Evolutionary conservation across 2,888 invertebrate species (phyloP), one percentile per base, ranked within the genome.

Genomic region (Julus scandinavius): DNA sequence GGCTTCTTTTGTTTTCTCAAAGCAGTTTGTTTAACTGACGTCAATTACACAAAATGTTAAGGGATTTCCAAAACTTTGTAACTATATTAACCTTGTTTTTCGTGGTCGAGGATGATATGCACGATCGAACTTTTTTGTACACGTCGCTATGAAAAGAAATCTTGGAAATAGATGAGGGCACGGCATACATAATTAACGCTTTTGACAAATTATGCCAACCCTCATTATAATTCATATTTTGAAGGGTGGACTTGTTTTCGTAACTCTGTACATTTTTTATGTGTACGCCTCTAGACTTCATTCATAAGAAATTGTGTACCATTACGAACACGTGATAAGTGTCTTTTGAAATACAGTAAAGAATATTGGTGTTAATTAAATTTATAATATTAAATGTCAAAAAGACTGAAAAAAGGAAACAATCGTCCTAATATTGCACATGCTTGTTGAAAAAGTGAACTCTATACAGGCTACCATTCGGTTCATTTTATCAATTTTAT

Each of bases 1-100:
- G 58, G 58, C 58, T n/a, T 63, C n/a, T 63, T 63, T 63, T 63
- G 58, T 63, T 63, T n/a, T 63, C 58, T n/a, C n/a, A 63, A n/a
- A 63, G 54, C 45, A 45, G 0, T 45, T 54, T 54, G 54, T 3
- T 13, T 15, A 13, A 11, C n/a, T 63, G n/a, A n/a, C 58, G n/a
- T 63, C n/a, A n/a, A 63, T 63, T 63, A 63, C n/a, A 5, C 58
- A 63, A 17, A 63, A 63, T n/a, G 58, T 63, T n/a, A n/a, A 29
- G 58, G 58, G 58, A 63, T 63, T 63, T 63, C 58, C 58, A n/a
- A 5, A 63, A 63, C 58, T 63, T 45, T 63, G 58, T 3, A 54
- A 63, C n/a, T 63, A n/a, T 63, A n/a, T n/a, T n/a, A 2, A 2
- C 58, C 15, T n/a, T 45, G n/a, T 45, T 45, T 63, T 63, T 63